Evolutionary conservation across 1,140 invertebrate species (phyloP).

Genomic region (Temnothorax curvispinosus): DNA sequence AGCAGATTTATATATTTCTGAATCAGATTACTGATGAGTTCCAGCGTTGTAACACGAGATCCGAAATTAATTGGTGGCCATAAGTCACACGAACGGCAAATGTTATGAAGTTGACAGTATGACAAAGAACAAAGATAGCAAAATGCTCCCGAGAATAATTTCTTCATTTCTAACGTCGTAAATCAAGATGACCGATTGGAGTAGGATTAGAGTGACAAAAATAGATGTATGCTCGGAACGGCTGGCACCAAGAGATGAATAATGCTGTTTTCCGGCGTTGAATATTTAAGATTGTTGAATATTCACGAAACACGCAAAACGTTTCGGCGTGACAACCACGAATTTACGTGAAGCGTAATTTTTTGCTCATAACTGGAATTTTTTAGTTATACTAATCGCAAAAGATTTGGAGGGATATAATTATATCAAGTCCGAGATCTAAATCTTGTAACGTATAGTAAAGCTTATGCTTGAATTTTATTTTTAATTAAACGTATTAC

Average conservation of each 20-base stretch:
- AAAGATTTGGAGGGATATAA: not conserved
- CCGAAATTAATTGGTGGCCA: not conserved
- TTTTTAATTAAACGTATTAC: not conserved
- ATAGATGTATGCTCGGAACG: slow-evolving; percentile 46
- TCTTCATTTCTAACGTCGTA: slow-evolving; percentile 52
- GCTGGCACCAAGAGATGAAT: slow-evolving; percentile 41
- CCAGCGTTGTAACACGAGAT: not conserved
- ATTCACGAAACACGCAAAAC: slow-evolving; percentile 45
- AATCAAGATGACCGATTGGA: slow-evolving; percentile 56
- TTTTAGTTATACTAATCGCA: not conserved
- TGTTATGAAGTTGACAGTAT: slow-evolving; percentile 25
- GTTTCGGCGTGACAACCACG: slow-evolving; percentile 30
- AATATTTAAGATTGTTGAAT: slow-evolving; percentile 61
- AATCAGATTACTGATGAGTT: not conserved
- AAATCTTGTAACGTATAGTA: not conserved
- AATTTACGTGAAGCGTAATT: slow-evolving; percentile 24
- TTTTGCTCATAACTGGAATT: slow-evolving; percentile 21
- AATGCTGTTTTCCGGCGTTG: slow-evolving; percentile 46
- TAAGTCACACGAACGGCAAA: not conserved
- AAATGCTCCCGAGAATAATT: slow-evolving; percentile 51
- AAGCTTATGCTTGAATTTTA: not conserved
- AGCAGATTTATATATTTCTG: not conserved
- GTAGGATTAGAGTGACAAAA: slow-evolving; percentile 43
- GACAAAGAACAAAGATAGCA: slow-evolving; percentile 16
- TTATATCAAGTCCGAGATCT: not conserved